Evolutionary conservation across 2,888 invertebrate species (phyloP).

Genomic region (Scrobipalpa costella): DNA sequence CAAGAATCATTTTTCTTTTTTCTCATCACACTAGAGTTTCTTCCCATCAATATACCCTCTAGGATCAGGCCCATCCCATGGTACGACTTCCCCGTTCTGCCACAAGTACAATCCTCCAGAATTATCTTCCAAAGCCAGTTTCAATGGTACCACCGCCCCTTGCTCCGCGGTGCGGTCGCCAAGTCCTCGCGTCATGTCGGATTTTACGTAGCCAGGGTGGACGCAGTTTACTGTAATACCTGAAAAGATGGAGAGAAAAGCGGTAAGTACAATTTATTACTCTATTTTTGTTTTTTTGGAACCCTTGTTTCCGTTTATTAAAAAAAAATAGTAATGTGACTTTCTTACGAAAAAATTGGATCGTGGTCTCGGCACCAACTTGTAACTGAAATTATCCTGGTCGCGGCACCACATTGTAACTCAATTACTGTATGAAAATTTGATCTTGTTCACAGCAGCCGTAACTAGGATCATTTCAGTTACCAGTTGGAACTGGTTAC

Average conservation of each 20-base stretch:
- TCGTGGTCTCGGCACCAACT: too few species aligned
- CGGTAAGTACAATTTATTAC: not conserved
- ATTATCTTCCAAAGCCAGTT: constrained; percentile 45
- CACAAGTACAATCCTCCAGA: constrained; percentile 59
- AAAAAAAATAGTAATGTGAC: too few species aligned
- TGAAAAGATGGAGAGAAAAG: constrained; percentile 36
- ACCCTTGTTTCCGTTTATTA: too few species aligned
- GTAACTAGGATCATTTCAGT: too few species aligned
- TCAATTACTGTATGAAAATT: too few species aligned
- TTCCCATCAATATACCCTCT: constrained; percentile 61
- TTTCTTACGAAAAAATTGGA: too few species aligned
- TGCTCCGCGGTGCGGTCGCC: constrained; percentile 55
- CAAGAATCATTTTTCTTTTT: too few species aligned
- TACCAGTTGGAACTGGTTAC: too few species aligned
- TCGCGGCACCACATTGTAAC: too few species aligned
- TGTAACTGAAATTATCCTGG: too few species aligned
- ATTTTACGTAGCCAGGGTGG: constrained; percentile 71
- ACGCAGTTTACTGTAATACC: constrained; percentile 66
- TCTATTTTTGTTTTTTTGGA: too few species aligned
- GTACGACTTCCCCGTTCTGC: constrained; percentile 57
- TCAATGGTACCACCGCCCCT: constrained; percentile 49
- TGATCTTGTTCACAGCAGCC: too few species aligned
- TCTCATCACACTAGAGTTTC: constrained; percentile 32
- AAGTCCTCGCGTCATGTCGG: constrained; percentile 68
- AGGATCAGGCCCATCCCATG: constrained; percentile 70